These are phyloP conservation scores for Plebejus argus DNA, from an alignment of 2,888 invertebrate species.

Conservation along the genomic window DNA sequence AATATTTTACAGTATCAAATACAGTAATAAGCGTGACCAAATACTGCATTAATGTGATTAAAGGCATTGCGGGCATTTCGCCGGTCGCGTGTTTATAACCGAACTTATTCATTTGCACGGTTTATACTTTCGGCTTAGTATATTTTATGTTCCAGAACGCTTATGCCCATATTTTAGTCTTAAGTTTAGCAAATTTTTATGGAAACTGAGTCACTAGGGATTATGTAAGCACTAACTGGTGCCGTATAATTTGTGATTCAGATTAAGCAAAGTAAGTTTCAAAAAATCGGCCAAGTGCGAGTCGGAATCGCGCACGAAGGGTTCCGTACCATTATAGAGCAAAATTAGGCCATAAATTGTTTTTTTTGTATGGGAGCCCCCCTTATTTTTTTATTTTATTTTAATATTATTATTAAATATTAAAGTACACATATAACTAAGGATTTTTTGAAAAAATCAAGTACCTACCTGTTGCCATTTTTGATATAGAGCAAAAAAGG, in stretches of 20 bases:
- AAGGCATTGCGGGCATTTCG: constrained; percentile 20
- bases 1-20: background rate
- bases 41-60: constrained; percentile 31
- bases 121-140: constrained; percentile 16
- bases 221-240: background rate
- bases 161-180: background rate
- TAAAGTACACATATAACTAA: no score
- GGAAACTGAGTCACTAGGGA: background rate
- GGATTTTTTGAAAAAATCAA: no score
- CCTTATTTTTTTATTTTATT: no score
- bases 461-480: no score
- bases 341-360: no score
- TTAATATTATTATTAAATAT: no score
- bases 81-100: constrained; percentile 20
- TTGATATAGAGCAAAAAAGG: no score
- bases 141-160: constrained; percentile 4
- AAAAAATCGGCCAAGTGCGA: no score
- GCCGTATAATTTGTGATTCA: background rate
- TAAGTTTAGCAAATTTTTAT: background rate
- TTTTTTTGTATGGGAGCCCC: no score
- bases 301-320: no score
- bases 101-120: background rate
- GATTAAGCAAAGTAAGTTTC: background rate
- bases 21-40: constrained; percentile 16
- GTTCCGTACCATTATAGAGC: no score